A percentile compares a stretch with the other conserved stretches of the same genome.
phyloP scores from a whole-genome alignment of 2,113 vertebrate genomes.

The Pipra filicauda region DNA sequence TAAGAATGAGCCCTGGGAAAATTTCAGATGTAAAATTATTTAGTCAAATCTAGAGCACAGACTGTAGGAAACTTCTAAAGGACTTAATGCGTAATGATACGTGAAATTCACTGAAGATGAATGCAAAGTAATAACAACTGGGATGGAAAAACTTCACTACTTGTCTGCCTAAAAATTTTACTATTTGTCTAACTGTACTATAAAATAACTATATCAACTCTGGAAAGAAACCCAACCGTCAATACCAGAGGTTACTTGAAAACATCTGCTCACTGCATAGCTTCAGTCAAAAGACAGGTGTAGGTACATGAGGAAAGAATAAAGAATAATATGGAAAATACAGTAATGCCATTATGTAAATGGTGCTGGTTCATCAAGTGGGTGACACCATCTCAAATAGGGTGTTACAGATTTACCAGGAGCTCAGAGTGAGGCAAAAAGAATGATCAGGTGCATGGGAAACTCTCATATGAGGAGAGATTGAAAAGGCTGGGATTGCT shows the following conservation, averaged over 20 bases:
- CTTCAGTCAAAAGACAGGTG: neutral
- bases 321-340: conserved; percentile 2
- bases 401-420: conserved; percentile 19
- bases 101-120: neutral
- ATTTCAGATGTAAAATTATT: neutral
- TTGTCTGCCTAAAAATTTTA: neutral
- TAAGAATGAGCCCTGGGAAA: neutral
- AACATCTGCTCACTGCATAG: neutral
- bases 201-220: neutral
- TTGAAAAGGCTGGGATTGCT: conserved; percentile 26
- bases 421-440: conserved; percentile 22
- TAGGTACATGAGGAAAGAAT: neutral
- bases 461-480: neutral
- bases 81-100: neutral
- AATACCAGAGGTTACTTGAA: neutral
- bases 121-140: neutral
- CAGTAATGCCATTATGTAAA: conserved; percentile 27
- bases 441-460: conserved; percentile 1
- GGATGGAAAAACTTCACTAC: neutral
- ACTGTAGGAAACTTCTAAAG: neutral
- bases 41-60: neutral
- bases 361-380: neutral
- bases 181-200: neutral
- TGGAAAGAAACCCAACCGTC: neutral
- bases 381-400: neutral